Evolutionary conservation across 2,888 invertebrate genomes (phyloP).

Genomic region (Eledone cirrhosa): DNA sequence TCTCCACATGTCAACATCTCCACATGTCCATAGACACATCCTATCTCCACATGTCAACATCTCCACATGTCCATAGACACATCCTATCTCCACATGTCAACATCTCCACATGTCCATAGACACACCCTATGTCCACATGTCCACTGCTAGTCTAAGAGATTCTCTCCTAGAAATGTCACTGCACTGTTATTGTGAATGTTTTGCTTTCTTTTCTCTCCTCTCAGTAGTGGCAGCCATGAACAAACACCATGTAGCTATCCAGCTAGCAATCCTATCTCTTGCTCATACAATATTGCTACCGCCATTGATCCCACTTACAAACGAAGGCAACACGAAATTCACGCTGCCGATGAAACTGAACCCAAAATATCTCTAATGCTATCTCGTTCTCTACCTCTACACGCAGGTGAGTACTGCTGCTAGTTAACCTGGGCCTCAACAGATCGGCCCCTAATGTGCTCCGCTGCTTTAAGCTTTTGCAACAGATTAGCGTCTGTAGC

Average conservation of each 20-base stretch:
- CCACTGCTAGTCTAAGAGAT: too few relatives aligned
- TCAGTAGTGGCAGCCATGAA: constrained; percentile 19
- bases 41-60: too few relatives aligned
- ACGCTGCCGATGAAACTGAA: constrained; percentile 39
- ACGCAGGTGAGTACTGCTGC: constrained; percentile 34
- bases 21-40: too few relatives aligned
- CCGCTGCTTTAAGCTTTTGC: too few relatives aligned
- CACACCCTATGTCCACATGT: too few relatives aligned
- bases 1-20: too few relatives aligned
- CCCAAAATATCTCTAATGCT: constrained; percentile 46
- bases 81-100: too few relatives aligned
- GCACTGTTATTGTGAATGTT: not conserved
- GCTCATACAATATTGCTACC: constrained; percentile 55
- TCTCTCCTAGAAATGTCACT: too few relatives aligned
- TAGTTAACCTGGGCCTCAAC: not conserved
- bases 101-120: too few relatives aligned
- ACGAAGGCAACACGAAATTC: constrained; percentile 42
- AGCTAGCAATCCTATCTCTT: constrained; percentile 42
- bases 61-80: too few relatives aligned
- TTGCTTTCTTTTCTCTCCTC: not conserved
- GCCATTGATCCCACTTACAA: constrained; percentile 60
- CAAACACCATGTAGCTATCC: constrained; percentile 10
- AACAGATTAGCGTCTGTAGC: too few relatives aligned
- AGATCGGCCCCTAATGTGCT: not conserved
- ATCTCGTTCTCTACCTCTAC: constrained; percentile 46